phyloP scores from a whole-genome alignment of 2,888 invertebrate genomes.

The Mythimna ferrago region DNA sequence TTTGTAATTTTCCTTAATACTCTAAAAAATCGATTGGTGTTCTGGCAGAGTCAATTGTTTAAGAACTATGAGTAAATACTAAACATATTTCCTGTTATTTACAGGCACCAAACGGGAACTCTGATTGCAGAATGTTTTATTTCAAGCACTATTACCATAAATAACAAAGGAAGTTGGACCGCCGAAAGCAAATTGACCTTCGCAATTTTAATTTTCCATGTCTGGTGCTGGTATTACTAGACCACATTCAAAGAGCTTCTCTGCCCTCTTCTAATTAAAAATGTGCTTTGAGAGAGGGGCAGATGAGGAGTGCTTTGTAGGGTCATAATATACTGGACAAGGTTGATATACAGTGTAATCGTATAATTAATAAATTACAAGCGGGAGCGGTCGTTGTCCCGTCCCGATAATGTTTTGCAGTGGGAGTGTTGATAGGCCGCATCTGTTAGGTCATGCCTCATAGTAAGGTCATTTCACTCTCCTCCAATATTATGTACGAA shows the following conservation, averaged over 20 bases:
- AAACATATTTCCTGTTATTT: slow-evolving; percentile 41
- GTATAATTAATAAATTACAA: slow-evolving; percentile 89
- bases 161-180: slow-evolving; percentile 68
- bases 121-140: slow-evolving; percentile 28
- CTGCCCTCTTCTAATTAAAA: slow-evolving; percentile 60
- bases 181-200: slow-evolving; percentile 80
- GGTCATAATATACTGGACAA: slow-evolving; percentile 78
- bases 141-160: slow-evolving; percentile 32
- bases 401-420: slow-evolving; percentile 86
- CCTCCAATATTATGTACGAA: slow-evolving; percentile 53
- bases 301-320: slow-evolving; percentile 64
- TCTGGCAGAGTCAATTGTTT: slow-evolving; percentile 39
- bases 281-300: slow-evolving; percentile 56
- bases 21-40: slow-evolving; percentile 45
- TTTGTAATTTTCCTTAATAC: slow-evolving; percentile 69
- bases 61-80: slow-evolving; percentile 31
- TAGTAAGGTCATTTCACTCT: slow-evolving; percentile 85
- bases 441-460: slow-evolving; percentile 84
- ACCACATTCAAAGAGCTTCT: slow-evolving; percentile 75
- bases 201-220: slow-evolving; percentile 80
- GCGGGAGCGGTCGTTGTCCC: slow-evolving; percentile 86
- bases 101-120: slow-evolving; percentile 8
- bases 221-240: slow-evolving; percentile 74
- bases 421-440: slow-evolving; percentile 84
- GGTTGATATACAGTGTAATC: slow-evolving; percentile 78